Conservation (phyloP, 2,888 invertebrate genomes). For the Napeogenes inachia region DNA sequence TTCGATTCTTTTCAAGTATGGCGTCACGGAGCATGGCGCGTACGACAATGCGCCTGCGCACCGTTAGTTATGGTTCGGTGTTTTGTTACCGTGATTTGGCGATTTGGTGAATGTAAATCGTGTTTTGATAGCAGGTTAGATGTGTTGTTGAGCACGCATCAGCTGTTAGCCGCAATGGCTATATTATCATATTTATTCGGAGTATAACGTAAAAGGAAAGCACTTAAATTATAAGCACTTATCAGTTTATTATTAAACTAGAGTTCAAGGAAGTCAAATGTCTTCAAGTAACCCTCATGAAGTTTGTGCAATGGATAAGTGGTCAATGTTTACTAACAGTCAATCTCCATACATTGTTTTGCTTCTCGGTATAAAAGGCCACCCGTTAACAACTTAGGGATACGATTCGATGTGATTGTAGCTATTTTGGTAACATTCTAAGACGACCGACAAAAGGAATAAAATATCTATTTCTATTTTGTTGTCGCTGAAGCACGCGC, state of each 20-base stretch:
- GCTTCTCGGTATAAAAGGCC: constrained; percentile 14
- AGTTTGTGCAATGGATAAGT: constrained; percentile 5
- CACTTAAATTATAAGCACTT: not conserved
- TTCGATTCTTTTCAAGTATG: constrained; percentile 23
- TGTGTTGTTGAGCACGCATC: constrained; percentile 11
- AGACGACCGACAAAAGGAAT: constrained; percentile 6
- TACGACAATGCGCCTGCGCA: constrained; percentile 55
- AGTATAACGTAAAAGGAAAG: too few species aligned
- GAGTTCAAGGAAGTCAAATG: not conserved
- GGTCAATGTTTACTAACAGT: constrained; percentile 12
- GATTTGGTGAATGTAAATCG: constrained; percentile 40
- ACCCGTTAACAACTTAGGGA: constrained; percentile 9
- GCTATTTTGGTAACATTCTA: constrained; percentile 10
- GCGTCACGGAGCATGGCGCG: constrained; percentile 48
- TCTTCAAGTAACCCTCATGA: not conserved
- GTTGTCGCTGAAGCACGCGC: not conserved
- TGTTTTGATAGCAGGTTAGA: constrained; percentile 30
- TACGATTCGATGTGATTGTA: not conserved
- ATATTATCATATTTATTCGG: not conserved
- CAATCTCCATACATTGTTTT: constrained; percentile 10
- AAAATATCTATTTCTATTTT: constrained; percentile 3
- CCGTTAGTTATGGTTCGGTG: constrained; percentile 31
- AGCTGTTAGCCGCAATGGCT: not conserved
- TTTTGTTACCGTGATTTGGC: constrained; percentile 47
- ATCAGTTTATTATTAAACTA: not conserved